These are phyloP conservation scores for Alethe castanea DNA, from an alignment of 2,113 vertebrate species.

Conservation along the genomic window DNA sequence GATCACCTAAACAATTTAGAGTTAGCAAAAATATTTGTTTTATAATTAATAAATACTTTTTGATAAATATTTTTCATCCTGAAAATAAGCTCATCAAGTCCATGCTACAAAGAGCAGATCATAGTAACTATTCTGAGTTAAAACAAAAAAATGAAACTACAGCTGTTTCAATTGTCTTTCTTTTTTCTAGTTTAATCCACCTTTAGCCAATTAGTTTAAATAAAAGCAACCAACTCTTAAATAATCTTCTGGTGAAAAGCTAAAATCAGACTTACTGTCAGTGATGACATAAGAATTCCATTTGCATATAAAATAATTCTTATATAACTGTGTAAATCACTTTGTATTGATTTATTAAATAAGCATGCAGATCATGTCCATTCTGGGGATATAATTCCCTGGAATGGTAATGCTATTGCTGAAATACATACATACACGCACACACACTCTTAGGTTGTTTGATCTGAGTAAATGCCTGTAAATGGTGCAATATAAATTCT, in stretches of 20 bases:
- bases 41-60: neutral
- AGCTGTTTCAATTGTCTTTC: neutral
- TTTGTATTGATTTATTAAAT: neutral
- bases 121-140: neutral
- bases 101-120: neutral
- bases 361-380: neutral
- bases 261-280: neutral
- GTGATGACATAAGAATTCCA: neutral
- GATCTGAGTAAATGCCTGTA: neutral
- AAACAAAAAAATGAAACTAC: neutral
- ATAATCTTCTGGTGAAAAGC: neutral
- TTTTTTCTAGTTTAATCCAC: neutral
- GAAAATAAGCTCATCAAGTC: neutral
- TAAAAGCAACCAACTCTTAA: neutral
- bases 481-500: neutral
- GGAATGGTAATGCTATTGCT: neutral
- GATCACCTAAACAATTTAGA: neutral
- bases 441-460: neutral
- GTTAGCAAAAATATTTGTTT: neutral
- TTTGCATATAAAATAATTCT: neutral
- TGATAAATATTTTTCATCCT: neutral
- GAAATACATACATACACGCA: neutral
- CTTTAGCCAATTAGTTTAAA: neutral
- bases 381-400: neutral
- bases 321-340: neutral